These are phyloP conservation scores for Microcebus ravelobensis DNA, from an alignment of 2,113 vertebrate species.

Conservation along the genomic window DNA sequence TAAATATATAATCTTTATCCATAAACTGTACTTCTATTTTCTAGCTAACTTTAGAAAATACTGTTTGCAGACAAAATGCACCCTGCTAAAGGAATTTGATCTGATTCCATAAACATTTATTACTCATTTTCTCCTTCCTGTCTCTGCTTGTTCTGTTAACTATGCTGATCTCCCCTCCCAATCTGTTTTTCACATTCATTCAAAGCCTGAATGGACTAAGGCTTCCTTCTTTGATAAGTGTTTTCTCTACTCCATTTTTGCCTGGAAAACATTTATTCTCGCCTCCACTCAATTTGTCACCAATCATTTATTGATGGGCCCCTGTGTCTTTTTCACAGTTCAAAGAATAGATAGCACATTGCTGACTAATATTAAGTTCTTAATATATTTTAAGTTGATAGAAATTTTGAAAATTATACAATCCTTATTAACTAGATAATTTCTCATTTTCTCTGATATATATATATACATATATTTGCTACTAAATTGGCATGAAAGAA, in stretches of 20 bases:
- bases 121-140: neutral
- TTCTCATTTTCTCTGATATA: neutral
- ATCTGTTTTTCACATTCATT: neutral
- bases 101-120: neutral
- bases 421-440: neutral
- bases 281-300: neutral
- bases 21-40: neutral
- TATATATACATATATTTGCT: neutral
- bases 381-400: neutral
- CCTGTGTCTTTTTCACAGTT: neutral
- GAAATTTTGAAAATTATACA: neutral
- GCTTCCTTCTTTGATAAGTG: neutral
- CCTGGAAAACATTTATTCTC: neutral
- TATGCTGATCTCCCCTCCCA: neutral
- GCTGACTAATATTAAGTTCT: neutral
- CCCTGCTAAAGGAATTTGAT: neutral
- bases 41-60: constrained; percentile 6
- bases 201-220: neutral
- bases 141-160: neutral
- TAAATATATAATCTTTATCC: neutral
- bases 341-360: neutral
- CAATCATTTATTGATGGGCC: neutral
- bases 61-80: neutral
- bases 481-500: neutral
- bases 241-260: neutral